These are phyloP conservation scores for Passerculus sandwichensis DNA, from an alignment of 2,797 vertebrate genomes.

Conservation along the genomic window DNA sequence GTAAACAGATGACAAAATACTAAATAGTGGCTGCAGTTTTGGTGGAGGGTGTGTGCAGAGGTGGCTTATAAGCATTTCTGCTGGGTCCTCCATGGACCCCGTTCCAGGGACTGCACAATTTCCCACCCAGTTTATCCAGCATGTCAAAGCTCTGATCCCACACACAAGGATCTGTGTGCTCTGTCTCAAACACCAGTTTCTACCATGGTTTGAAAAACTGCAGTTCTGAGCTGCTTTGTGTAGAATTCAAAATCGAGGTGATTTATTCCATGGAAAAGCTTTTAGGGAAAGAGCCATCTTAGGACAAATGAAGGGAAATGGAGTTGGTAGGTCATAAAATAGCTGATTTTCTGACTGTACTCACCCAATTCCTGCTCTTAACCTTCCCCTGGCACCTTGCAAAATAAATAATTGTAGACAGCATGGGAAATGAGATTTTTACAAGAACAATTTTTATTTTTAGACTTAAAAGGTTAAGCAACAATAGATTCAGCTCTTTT, in stretches of 20 bases:
- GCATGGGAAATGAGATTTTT: not conserved
- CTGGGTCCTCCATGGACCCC: not conserved
- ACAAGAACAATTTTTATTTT: not conserved
- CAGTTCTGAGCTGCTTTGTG: not conserved
- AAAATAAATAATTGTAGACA: not conserved
- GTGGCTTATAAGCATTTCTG: not conserved
- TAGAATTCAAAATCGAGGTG: not conserved
- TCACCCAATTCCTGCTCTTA: not conserved
- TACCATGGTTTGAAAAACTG: not conserved
- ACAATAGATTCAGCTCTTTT: not conserved
- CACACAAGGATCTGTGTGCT: not conserved
- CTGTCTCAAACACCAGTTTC: not conserved
- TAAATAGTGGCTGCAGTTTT: not conserved
- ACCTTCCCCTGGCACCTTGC: not conserved
- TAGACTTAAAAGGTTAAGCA: not conserved
- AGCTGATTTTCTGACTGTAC: not conserved
- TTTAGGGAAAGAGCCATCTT: not conserved
- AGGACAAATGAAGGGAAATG: not conserved
- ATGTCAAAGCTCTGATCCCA: not conserved
- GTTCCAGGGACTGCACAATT: not conserved
- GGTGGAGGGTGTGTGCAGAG: not conserved
- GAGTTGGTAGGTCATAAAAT: not conserved
- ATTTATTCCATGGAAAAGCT: not conserved
- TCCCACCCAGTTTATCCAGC: not conserved
- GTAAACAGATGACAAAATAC: conserved; percentile 27